phyloP scores from a whole-genome alignment of 2,113 vertebrate genomes.

The Dicentrarchus labrax region DNA sequence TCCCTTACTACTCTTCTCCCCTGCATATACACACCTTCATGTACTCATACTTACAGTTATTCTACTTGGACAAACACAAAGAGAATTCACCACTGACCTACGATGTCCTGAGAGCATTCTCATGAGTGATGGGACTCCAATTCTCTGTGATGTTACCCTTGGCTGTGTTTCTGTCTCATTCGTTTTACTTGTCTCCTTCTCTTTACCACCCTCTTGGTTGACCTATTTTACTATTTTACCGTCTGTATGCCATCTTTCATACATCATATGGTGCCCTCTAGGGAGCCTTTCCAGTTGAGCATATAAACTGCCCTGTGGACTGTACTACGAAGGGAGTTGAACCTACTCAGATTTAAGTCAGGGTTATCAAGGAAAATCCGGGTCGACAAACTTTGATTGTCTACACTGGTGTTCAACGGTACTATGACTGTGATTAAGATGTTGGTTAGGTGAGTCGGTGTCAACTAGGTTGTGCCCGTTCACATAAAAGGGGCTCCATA shows the following conservation, averaged over 20 bases:
- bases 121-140: neutral
- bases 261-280: neutral
- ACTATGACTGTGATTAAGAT: too few relatives aligned
- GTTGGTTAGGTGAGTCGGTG: too few relatives aligned
- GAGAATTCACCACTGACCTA: neutral
- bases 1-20: neutral
- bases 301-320: too few relatives aligned
- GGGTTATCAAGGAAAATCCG: too few relatives aligned
- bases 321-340: too few relatives aligned
- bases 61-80: constrained; percentile 8
- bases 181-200: neutral
- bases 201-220: neutral
- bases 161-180: neutral
- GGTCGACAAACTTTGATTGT: too few relatives aligned
- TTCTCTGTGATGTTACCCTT: constrained; percentile 8
- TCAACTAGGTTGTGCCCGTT: too few relatives aligned
- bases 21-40: neutral
- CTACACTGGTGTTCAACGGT: too few relatives aligned
- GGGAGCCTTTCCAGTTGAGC: neutral
- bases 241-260: neutral
- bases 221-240: neutral
- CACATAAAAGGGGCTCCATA: too few relatives aligned
- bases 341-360: too few relatives aligned
- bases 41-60: constrained; percentile 2
- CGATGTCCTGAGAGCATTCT: constrained; percentile 14